phyloP scores from a whole-genome alignment of 2,113 vertebrate species.

The Micronycteris hirsuta region DNA sequence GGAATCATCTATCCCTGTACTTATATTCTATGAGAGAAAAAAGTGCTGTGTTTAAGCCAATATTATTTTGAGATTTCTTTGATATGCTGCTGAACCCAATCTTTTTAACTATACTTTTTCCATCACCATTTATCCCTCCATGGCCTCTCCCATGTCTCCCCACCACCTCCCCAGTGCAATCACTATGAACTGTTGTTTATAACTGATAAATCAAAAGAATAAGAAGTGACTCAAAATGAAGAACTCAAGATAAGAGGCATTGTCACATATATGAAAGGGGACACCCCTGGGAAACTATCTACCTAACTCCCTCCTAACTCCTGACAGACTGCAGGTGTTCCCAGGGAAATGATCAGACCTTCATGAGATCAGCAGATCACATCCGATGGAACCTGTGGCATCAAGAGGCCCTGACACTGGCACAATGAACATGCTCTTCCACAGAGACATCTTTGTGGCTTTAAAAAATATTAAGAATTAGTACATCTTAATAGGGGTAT shows the following conservation, averaged over 20 bases:
- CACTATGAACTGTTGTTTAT: too few relatives aligned
- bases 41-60: not conserved
- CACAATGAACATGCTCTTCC: not conserved
- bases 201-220: not conserved
- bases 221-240: not conserved
- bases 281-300: not conserved
- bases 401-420: not conserved
- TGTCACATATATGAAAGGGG: not conserved
- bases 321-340: not conserved
- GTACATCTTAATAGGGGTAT: not conserved
- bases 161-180: too few relatives aligned
- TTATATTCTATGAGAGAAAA: not conserved
- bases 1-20: not conserved
- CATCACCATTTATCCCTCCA: too few relatives aligned
- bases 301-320: not conserved
- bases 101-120: not conserved
- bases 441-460: not conserved
- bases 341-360: not conserved
- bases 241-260: not conserved
- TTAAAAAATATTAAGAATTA: not conserved
- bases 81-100: not conserved
- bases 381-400: not conserved
- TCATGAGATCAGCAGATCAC: not conserved
- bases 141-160: too few relatives aligned
- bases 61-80: not conserved